A percentile compares a stretch with the other conserved stretches of the same genome.
Evolutionary conservation across 2,888 invertebrate genomes (phyloP).

Genomic region (Hecatera dysodea): DNA sequence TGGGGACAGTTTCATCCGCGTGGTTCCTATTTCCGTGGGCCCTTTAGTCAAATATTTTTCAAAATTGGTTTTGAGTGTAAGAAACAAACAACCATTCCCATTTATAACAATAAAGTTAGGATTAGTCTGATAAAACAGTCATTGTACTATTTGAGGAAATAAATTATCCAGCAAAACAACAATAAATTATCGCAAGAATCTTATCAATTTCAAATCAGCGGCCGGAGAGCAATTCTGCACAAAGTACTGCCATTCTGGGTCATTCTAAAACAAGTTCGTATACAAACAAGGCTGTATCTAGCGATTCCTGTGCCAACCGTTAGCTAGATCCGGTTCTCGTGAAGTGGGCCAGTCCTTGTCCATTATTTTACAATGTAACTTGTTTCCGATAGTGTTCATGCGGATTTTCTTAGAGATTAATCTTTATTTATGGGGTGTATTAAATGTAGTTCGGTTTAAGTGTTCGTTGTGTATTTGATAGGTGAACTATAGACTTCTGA

Average conservation of each 20-base stretch:
- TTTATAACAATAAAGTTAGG: no score
- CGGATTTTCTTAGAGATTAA: constrained; percentile 18
- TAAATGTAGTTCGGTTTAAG: neutral
- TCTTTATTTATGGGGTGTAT: neutral
- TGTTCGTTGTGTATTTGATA: neutral
- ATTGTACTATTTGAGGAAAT: no score
- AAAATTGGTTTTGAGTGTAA: no score
- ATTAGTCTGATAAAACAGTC: no score
- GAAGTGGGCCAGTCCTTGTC: constrained; percentile 57
- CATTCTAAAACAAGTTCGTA: constrained; percentile 61
- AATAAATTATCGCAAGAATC: constrained; percentile 1
- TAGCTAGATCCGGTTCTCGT: constrained; percentile 58
- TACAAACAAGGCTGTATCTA: constrained; percentile 61
- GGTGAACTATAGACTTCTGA: neutral
- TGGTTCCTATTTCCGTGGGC: no score
- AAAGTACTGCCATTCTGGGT: constrained; percentile 50
- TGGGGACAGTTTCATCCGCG: no score
- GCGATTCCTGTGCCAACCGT: constrained; percentile 63
- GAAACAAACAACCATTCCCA: no score
- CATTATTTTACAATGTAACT: constrained; percentile 33
- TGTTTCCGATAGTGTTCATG: constrained; percentile 42
- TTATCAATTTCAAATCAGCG: constrained; percentile 21
- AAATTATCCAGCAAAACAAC: neutral
- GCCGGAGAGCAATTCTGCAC: constrained; percentile 36
- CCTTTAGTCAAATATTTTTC: no score